phyloP scores from a whole-genome alignment of 2,888 invertebrate species.

The Sminthurinus aureus region DNA sequence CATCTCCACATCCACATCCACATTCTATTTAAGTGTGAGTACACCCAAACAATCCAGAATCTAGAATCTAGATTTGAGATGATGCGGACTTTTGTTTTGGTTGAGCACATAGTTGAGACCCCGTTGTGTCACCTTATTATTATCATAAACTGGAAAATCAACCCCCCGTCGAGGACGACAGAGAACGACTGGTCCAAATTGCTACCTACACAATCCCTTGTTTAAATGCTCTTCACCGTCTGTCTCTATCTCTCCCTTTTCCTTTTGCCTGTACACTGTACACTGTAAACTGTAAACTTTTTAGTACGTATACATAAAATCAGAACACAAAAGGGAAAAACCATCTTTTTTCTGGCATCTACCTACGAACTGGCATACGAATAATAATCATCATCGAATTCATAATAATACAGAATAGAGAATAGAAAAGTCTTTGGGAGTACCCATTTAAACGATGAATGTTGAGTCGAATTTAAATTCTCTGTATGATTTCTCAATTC shows the following conservation, averaged over 20 bases:
- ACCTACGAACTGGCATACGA: too few species aligned
- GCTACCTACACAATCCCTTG: slow-evolving; percentile 23
- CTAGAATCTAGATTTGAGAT: background rate
- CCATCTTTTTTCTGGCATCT: too few species aligned
- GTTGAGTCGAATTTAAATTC: too few species aligned
- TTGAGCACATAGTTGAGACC: slow-evolving; percentile 31
- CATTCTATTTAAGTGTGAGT: background rate
- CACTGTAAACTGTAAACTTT: background rate
- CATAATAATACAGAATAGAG: too few species aligned
- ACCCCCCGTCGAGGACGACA: slow-evolving; percentile 56
- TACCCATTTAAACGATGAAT: too few species aligned
- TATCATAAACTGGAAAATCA: slow-evolving; percentile 58
- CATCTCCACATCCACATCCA: background rate
- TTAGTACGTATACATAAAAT: too few species aligned
- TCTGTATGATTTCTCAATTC: too few species aligned
- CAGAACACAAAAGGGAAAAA: too few species aligned
- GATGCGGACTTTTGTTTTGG: slow-evolving; percentile 38
- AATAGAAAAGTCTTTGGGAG: too few species aligned
- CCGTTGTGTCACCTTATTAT: slow-evolving; percentile 54
- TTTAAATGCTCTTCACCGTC: slow-evolving; percentile 12
- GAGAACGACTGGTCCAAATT: slow-evolving; percentile 50
- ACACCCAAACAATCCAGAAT: background rate
- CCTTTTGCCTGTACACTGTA: background rate
- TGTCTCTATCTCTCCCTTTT: background rate
- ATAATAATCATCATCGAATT: too few species aligned